Conservation (phyloP, 2,113 vertebrate genomes). For the Lampris incognitus region DNA sequence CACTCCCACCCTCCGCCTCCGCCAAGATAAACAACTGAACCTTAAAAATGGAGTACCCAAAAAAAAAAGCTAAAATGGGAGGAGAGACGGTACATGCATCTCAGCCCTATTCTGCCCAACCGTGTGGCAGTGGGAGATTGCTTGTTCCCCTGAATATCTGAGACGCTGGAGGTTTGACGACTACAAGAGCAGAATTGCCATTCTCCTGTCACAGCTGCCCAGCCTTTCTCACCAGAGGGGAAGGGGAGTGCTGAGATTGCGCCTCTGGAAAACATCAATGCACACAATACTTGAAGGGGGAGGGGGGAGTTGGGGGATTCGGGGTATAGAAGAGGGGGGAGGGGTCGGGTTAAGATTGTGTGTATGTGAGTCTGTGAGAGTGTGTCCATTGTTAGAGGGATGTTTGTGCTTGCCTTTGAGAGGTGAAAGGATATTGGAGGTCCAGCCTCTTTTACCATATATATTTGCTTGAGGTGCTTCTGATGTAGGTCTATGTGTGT, state of each 20-base stretch:
- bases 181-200: conserved; percentile 5
- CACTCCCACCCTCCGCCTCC: conserved; percentile 5
- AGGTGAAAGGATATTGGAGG: conserved; percentile 51
- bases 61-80: conserved; percentile 26
- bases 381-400: conserved; percentile 74
- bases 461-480: conserved; percentile 23
- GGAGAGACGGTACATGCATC: conserved; percentile 30
- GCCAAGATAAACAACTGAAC: conserved; percentile 55
- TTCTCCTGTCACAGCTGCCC: conserved; percentile 46
- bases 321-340: conserved; percentile 19
- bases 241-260: conserved; percentile 47
- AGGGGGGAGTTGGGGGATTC: conserved; percentile 61
- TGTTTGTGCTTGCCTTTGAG: conserved; percentile 36
- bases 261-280: conserved; percentile 72
- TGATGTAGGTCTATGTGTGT: neutral
- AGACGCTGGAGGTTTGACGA: neutral
- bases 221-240: conserved; percentile 30
- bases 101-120: conserved; percentile 37
- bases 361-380: conserved; percentile 56
- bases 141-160: conserved; percentile 19
- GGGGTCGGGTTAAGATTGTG: conserved; percentile 63
- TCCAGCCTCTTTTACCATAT: conserved; percentile 49
- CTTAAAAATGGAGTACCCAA: conserved; percentile 2
- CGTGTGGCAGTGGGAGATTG: conserved; percentile 29
- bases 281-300: conserved; percentile 71